A percentile compares a stretch with the other conserved stretches of the same genome.
Evolutionary conservation across 1,140 invertebrate genomes (phyloP).

Genomic region (Atta texana): DNA sequence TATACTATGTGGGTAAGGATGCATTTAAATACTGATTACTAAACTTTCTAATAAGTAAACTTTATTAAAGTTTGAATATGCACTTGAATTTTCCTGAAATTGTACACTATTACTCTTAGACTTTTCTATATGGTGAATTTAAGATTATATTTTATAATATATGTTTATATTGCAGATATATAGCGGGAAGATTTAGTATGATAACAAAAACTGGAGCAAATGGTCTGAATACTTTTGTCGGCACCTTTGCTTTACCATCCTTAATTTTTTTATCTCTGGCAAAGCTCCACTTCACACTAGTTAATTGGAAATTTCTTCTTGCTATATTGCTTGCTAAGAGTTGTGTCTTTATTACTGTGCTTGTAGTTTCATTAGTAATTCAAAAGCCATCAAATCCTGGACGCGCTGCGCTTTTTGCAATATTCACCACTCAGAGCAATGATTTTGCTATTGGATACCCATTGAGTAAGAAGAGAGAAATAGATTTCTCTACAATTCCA

Average conservation of each 20-base stretch:
- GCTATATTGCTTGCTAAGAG: conserved; percentile 95
- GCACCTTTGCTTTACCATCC: conserved; percentile 96
- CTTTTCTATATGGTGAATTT: neutral
- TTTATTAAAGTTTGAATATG: neutral
- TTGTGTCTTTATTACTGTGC: conserved; percentile 94
- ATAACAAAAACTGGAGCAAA: conserved; percentile 95
- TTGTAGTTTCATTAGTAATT: conserved; percentile 92
- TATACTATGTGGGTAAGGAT: conserved; percentile 93
- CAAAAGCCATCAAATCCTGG: conserved; percentile 93
- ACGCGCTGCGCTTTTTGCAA: conserved; percentile 95
- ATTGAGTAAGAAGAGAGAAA: conserved; percentile 90
- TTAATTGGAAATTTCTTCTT: conserved; percentile 96
- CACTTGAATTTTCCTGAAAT: conserved; percentile 25
- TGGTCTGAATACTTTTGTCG: conserved; percentile 97
- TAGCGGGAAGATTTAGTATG: conserved; percentile 94
- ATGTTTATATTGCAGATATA: conserved; percentile 89
- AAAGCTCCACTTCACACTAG: conserved; percentile 92
- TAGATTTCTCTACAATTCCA: neutral
- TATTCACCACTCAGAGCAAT: conserved; percentile 98
- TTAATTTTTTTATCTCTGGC: conserved; percentile 97
- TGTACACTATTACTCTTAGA: conserved; percentile 4
- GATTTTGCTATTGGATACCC: conserved; percentile 99
- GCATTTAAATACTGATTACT: conserved; percentile 35
- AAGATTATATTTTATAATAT: neutral
- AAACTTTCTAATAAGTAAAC: conserved; percentile 10